These are phyloP conservation scores for Microdon myrmicae DNA, from an alignment of 2,888 invertebrate genomes.

Conservation along the genomic window DNA sequence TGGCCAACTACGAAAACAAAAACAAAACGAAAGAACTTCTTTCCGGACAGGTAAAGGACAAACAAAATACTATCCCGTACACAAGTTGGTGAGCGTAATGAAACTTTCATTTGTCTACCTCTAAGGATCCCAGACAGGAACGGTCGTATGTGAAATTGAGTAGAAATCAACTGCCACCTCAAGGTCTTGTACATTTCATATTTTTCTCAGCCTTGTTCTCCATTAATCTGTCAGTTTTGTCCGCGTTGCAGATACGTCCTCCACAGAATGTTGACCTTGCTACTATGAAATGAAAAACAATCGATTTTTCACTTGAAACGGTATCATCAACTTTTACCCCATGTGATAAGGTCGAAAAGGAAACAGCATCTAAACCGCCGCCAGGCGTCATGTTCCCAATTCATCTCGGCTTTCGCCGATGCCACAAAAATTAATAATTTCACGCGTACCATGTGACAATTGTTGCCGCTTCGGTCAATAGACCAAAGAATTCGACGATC, in stretches of 20 bases:
- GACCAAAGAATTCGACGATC: slow-evolving; percentile 44
- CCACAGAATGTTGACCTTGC: slow-evolving; percentile 43
- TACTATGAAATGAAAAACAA: slow-evolving; percentile 27
- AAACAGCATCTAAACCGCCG: too few relatives aligned
- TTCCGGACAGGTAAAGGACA: neutral
- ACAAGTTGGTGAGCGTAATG: slow-evolving; percentile 36
- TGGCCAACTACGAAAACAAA: slow-evolving; percentile 23
- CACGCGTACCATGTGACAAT: slow-evolving; percentile 30
- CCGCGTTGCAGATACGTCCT: neutral
- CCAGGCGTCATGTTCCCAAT: slow-evolving; percentile 42
- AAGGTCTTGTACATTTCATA: slow-evolving; percentile 61
- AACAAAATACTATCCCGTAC: too few relatives aligned
- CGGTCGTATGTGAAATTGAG: slow-evolving; percentile 36
- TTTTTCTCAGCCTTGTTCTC: slow-evolving; percentile 61
- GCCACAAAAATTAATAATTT: slow-evolving; percentile 42
- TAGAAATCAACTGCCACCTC: slow-evolving; percentile 55
- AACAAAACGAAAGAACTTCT: neutral
- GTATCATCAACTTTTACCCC: too few relatives aligned
- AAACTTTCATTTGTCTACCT: slow-evolving; percentile 43
- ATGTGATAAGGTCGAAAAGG: too few relatives aligned
- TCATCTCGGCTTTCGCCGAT: slow-evolving; percentile 48
- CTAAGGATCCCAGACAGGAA: neutral
- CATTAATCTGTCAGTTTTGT: slow-evolving; percentile 55
- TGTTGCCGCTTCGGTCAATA: slow-evolving; percentile 32
- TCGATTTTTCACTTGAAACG: too few relatives aligned